Evolutionary conservation across 2,888 invertebrate genomes (phyloP).

Genomic region (Nemotelus nigrinus): DNA sequence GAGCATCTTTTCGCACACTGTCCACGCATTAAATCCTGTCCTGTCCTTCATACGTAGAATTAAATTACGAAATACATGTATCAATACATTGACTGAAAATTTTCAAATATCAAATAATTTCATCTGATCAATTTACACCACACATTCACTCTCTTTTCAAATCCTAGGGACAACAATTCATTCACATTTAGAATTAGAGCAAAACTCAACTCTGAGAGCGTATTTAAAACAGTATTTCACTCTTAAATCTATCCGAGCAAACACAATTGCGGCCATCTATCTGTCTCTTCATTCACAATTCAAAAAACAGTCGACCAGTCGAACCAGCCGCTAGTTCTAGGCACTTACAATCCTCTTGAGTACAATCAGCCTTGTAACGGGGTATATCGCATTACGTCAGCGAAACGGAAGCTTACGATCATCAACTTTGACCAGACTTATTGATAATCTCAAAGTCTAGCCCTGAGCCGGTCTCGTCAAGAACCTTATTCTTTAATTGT

Average conservation of each 20-base stretch:
- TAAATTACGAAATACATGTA: too few relatives aligned
- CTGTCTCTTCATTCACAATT: constrained; percentile 1
- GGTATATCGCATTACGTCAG: background rate
- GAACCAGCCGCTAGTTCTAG: constrained; percentile 32
- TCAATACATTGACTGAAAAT: too few relatives aligned
- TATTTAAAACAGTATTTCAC: too few relatives aligned
- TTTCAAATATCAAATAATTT: too few relatives aligned
- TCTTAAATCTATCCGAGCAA: background rate
- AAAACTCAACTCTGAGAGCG: too few relatives aligned
- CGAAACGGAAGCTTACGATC: constrained; percentile 21
- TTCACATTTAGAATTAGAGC: too few relatives aligned
- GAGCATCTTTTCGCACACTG: too few relatives aligned
- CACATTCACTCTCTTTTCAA: too few relatives aligned
- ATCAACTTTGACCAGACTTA: constrained; percentile 47
- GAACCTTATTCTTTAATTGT: constrained; percentile 71
- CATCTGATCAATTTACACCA: too few relatives aligned
- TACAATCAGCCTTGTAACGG: constrained; percentile 20
- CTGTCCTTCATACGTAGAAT: too few relatives aligned
- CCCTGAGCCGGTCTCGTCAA: constrained; percentile 72
- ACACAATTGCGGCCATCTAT: background rate
- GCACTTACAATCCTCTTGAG: constrained; percentile 41
- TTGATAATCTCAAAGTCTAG: constrained; percentile 50
- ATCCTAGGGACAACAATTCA: too few relatives aligned
- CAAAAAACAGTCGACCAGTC: constrained; percentile 13
- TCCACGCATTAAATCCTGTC: too few relatives aligned